A percentile compares a stretch with the other conserved stretches of the same genome.
phyloP scores from a whole-genome alignment of 2,888 invertebrate genomes.

The Lutraria lutraria region DNA sequence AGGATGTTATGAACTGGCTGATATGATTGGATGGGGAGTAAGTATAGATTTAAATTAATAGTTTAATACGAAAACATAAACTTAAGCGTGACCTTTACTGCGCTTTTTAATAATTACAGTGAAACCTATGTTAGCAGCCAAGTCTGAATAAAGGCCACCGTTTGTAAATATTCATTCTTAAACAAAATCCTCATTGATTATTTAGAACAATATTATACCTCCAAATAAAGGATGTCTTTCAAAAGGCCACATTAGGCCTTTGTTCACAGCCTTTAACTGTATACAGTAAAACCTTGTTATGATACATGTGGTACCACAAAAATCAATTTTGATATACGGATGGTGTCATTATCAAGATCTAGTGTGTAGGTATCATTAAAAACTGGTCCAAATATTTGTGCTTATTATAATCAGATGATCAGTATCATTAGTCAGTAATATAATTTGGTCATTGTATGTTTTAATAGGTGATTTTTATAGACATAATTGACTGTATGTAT shows the following conservation, averaged over 20 bases:
- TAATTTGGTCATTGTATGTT: neutral
- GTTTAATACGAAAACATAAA: neutral
- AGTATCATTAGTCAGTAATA: neutral
- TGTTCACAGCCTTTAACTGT: too few species aligned
- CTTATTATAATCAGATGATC: neutral
- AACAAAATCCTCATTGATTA: neutral
- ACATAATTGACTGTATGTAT: neutral
- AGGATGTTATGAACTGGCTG: slow-evolving; percentile 84
- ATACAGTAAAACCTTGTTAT: too few species aligned
- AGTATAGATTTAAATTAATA: slow-evolving; percentile 50
- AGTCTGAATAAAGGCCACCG: neutral
- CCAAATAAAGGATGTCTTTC: too few species aligned
- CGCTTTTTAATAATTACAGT: neutral
- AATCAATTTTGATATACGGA: neutral
- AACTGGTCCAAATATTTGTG: neutral
- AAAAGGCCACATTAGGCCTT: too few species aligned
- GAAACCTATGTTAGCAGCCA: neutral
- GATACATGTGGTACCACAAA: neutral
- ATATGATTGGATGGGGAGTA: slow-evolving; percentile 86
- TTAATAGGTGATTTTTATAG: neutral
- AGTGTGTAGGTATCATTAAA: neutral
- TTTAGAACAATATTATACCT: neutral
- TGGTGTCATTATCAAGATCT: neutral
- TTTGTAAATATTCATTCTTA: neutral
- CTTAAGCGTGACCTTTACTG: neutral